Conservation (phyloP, 2,113 vertebrate genomes). For the Phainopepla nitens region DNA sequence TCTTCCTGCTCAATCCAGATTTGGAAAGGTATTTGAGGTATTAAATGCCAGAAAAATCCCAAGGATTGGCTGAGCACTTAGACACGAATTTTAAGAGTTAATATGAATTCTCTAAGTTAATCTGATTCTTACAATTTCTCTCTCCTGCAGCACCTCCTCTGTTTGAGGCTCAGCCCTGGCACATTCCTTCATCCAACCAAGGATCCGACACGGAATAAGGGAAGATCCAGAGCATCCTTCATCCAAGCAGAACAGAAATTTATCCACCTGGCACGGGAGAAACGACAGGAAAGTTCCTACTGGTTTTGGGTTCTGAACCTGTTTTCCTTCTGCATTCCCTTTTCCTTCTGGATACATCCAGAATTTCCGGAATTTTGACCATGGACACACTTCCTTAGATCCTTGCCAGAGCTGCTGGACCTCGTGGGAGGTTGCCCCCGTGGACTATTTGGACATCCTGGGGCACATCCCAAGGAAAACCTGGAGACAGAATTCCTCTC, state of each 20-base stretch:
- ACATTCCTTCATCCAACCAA: not conserved
- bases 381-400: not conserved
- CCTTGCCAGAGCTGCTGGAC: not conserved
- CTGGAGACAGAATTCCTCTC: not conserved
- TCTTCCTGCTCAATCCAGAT: not conserved
- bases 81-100: not conserved
- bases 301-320: not conserved
- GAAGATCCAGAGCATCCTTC: not conserved
- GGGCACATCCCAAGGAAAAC: not conserved
- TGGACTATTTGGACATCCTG: not conserved
- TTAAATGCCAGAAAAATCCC: not conserved
- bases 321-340: not conserved
- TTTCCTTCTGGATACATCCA: not conserved
- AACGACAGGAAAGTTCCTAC: not conserved
- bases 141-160: conserved; percentile 57
- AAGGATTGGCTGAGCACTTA: not conserved
- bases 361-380: not conserved
- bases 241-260: not conserved
- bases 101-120: not conserved
- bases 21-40: not conserved
- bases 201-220: conserved; percentile 28
- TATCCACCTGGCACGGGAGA: not conserved
- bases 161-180: conserved; percentile 71
- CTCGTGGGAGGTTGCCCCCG: not conserved
- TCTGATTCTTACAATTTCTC: not conserved